Evolutionary conservation across 2,888 invertebrate species (phyloP).

Genomic region (Lochmaea crataegi): DNA sequence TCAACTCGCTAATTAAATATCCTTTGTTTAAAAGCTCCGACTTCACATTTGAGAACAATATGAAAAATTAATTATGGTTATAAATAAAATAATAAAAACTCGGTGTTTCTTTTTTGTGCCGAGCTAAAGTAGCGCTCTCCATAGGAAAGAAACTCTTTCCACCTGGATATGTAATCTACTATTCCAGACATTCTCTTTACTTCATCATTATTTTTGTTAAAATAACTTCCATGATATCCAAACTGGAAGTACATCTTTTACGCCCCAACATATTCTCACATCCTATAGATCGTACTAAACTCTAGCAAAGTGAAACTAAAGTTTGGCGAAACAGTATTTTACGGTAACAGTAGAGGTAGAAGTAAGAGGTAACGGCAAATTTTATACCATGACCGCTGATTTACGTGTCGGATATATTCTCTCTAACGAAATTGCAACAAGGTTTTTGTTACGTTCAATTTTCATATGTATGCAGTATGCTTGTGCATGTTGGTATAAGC

Average conservation of each 20-base stretch:
- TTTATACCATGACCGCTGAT: slow-evolving; percentile 35
- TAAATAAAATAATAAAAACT: no score
- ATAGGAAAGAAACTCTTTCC: no score
- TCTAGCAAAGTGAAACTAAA: slow-evolving; percentile 32
- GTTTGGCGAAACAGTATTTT: slow-evolving; percentile 27
- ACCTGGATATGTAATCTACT: no score
- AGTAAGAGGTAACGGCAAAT: slow-evolving; percentile 33
- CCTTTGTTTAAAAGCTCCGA: no score
- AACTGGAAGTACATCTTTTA: slow-evolving; percentile 31
- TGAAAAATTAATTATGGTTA: no score
- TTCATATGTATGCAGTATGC: slow-evolving; percentile 18
- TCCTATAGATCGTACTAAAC: slow-evolving; percentile 38
- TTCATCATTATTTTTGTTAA: background rate
- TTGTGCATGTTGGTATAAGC: background rate
- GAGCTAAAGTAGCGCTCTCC: no score
- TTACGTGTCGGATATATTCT: slow-evolving; percentile 33
- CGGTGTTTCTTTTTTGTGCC: no score
- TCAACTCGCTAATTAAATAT: no score
- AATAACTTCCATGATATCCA: background rate
- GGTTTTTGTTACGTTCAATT: slow-evolving; percentile 22
- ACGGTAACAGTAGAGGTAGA: slow-evolving; percentile 15
- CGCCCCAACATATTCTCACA: slow-evolving; percentile 29
- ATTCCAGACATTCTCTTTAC: background rate
- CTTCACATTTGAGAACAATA: no score
- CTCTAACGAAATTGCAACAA: slow-evolving; percentile 30